Conservation (phyloP, 2,113 vertebrate genomes). For the Cariama cristata region DNA sequence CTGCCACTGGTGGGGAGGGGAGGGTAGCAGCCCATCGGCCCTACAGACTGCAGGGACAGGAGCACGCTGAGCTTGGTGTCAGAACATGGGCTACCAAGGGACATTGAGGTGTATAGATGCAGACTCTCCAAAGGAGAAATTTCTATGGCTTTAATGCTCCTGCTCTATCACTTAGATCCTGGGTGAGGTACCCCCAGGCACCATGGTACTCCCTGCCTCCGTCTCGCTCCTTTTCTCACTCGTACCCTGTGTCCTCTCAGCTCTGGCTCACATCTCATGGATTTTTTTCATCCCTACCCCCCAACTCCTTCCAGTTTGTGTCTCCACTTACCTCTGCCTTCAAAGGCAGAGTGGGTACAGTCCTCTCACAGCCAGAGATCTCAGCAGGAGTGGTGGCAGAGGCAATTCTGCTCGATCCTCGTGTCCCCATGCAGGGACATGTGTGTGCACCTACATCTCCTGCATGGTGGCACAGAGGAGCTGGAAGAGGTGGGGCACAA, state of each 20-base stretch:
- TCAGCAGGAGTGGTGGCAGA: neutral
- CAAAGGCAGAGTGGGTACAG: neutral
- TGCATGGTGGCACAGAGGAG: neutral
- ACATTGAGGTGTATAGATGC: neutral
- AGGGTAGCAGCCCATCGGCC: neutral
- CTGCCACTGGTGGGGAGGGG: neutral
- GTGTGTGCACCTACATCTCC: neutral
- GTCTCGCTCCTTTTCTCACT: neutral
- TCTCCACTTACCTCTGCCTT: neutral
- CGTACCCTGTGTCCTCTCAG: neutral
- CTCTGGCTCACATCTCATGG: neutral
- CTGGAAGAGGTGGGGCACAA: neutral
- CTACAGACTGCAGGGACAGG: neutral
- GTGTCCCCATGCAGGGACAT: neutral
- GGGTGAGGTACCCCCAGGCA: rapidly evolving
- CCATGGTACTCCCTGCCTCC: neutral
- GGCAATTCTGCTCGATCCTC: neutral
- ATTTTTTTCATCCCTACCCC: neutral
- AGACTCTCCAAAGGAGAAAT: neutral
- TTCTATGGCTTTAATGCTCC: neutral
- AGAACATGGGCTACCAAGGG: neutral
- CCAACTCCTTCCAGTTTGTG: neutral
- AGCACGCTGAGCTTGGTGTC: neutral
- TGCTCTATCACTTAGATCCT: neutral
- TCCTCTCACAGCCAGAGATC: neutral